Base-by-base conservation (phyloP, 2,888 invertebrate genomes). In the Apamea crenata region DNA sequence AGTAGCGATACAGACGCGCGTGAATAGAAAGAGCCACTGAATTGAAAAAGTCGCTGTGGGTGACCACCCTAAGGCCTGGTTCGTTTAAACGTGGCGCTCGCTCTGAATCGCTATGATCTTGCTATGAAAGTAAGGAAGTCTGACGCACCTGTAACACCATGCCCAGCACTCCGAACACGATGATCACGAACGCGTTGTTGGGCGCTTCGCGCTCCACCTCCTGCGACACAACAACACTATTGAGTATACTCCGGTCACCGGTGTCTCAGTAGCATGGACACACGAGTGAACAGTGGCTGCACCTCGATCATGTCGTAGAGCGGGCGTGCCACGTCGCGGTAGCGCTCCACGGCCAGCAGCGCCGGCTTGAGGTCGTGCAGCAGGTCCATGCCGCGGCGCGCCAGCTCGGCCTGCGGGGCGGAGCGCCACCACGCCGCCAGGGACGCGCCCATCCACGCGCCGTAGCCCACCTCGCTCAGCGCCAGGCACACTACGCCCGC, bases 141-240 rank as follows among this genome's bases (percentile, higher is more conserved):
- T 7, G n/a, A 63, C 70, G 47, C 70, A 95, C 96, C 95, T 96
- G 96, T 81, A 96, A 91, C 82, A 94, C 89, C 84, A 94, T 90
- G 71, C 95, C 96, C 75, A 96, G 72, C 59, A 91, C 79, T 3
- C 94, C 95, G 91, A 96, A 96, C 74, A 95, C 91, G 80, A 94
- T 82, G 89, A 96, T 95, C 44, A 96, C 95, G 91, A 94, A 93
- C 69, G 90, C 96, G 91, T 96, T 96, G 92, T 96, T 96, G 29
- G 96, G 96, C 80, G 96, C 96, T 91, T 95, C 95, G 29, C 95
- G 95, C 91, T 96, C 96, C 90, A 96, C 95, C 91, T 96, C 96
- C 96, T 96, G 95, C 67, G 90, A 90, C 71, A 82, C 61, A 83
- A 70, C 44, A 16, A 72, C 71, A 69, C 32, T 7, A n/a, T 18